These are phyloP conservation scores for Eristalinus sepulchralis DNA, from an alignment of 2,888 invertebrate species.

Conservation along the genomic window DNA sequence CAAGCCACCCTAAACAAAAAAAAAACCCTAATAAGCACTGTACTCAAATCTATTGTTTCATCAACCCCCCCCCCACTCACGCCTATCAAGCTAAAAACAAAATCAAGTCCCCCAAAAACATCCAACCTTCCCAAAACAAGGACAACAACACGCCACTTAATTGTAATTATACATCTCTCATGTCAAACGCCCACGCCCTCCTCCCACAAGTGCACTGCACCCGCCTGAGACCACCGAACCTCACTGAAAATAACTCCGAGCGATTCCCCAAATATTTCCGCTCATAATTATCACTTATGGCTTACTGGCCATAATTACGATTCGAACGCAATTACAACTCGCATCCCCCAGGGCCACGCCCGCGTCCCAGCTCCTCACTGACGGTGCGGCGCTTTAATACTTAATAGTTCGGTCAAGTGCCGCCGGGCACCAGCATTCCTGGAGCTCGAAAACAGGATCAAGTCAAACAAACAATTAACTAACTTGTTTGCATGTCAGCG, in stretches of 20 bases:
- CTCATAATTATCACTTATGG: neutral
- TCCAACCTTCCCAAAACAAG: too few relatives aligned
- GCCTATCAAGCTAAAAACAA: too few relatives aligned
- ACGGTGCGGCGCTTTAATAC: neutral
- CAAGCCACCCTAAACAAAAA: too few relatives aligned
- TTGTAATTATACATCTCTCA: neutral
- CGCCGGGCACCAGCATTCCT: neutral
- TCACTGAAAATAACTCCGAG: neutral
- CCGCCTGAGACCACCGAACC: neutral
- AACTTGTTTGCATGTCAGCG: constrained; percentile 33
- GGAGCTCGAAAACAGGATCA: neutral
- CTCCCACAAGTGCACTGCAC: neutral
- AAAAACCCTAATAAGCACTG: too few relatives aligned
- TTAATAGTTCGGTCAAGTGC: neutral
- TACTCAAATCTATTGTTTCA: too few relatives aligned
- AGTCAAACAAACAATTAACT: neutral
- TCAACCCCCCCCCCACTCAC: too few relatives aligned
- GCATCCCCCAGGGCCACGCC: neutral
- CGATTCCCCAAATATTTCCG: neutral
- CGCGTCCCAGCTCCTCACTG: neutral
- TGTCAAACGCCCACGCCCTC: neutral
- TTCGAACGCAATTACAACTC: neutral
- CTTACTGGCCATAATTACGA: neutral
- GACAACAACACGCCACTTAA: neutral
- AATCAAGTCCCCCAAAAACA: too few relatives aligned